A percentile compares a stretch with the other conserved stretches of the same genome.
These are phyloP conservation scores for Stegostoma tigrinum DNA, from an alignment of 2,113 vertebrate genomes.

Conservation along the genomic window DNA sequence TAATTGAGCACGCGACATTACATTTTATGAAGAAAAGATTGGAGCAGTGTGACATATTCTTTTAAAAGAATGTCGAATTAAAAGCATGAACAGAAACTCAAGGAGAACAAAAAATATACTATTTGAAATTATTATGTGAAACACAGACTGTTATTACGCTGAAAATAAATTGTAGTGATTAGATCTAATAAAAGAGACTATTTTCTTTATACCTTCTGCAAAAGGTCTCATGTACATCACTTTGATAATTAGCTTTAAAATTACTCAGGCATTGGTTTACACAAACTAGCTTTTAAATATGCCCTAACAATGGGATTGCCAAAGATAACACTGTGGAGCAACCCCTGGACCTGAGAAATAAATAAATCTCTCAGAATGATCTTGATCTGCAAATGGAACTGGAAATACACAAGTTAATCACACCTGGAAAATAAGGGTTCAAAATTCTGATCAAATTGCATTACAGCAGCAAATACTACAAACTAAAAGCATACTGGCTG, in stretches of 20 bases:
- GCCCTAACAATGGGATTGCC: background rate
- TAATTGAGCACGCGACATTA: background rate
- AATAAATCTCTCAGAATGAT: background rate
- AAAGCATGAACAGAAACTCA: background rate
- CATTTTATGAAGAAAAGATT: background rate
- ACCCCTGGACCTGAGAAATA: background rate
- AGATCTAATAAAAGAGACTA: background rate
- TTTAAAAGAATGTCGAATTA: background rate
- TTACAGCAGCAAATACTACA: background rate
- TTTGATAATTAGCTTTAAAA: slow-evolving; percentile 10
- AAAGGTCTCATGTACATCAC: slow-evolving; percentile 1
- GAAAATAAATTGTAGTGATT: background rate
- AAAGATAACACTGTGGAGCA: background rate
- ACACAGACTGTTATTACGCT: background rate
- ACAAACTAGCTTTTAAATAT: background rate
- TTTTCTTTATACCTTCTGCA: background rate
- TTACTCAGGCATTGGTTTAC: background rate
- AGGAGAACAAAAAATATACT: background rate
- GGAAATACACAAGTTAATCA: background rate
- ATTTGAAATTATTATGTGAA: background rate
- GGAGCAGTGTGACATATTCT: background rate
- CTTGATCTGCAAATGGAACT: background rate
- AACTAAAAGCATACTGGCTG: background rate
- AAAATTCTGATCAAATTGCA: background rate
- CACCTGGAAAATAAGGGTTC: background rate